phyloP scores from a whole-genome alignment of 2,797 vertebrate species.

The Sitta carolinensis region DNA sequence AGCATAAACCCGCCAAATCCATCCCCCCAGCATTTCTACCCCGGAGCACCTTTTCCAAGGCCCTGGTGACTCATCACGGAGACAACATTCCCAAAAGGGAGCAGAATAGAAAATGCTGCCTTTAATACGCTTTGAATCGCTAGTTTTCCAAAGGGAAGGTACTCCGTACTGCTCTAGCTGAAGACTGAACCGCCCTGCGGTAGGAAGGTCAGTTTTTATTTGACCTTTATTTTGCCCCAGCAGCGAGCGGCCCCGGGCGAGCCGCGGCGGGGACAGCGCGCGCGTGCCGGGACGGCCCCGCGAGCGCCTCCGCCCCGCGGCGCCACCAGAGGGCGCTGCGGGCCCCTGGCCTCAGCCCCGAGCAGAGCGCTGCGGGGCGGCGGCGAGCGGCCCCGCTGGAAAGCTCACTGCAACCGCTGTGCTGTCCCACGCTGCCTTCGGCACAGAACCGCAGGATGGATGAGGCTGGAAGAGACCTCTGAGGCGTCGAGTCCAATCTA shows the following conservation, averaged over 20 bases:
- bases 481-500: too few species aligned
- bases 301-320: neutral
- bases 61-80: neutral
- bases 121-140: rapidly evolving
- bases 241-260: rapidly evolving
- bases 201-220: neutral
- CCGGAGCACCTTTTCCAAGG: neutral
- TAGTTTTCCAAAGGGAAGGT: neutral
- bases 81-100: neutral
- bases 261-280: neutral
- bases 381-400: neutral
- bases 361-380: rapidly evolving
- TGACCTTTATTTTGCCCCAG: too few species aligned
- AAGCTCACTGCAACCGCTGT: neutral
- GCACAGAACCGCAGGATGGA: neutral
- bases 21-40: neutral
- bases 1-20: neutral
- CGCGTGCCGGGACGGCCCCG: too few species aligned
- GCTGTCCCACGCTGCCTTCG: neutral
- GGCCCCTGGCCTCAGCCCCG: rapidly evolving
- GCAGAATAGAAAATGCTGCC: neutral
- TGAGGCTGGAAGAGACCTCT: neutral
- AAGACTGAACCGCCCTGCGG: neutral
- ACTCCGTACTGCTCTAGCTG: too few species aligned
- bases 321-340: neutral